Evolutionary conservation across 2,113 vertebrate species (phyloP).

Genomic region (Noturus placidus): DNA sequence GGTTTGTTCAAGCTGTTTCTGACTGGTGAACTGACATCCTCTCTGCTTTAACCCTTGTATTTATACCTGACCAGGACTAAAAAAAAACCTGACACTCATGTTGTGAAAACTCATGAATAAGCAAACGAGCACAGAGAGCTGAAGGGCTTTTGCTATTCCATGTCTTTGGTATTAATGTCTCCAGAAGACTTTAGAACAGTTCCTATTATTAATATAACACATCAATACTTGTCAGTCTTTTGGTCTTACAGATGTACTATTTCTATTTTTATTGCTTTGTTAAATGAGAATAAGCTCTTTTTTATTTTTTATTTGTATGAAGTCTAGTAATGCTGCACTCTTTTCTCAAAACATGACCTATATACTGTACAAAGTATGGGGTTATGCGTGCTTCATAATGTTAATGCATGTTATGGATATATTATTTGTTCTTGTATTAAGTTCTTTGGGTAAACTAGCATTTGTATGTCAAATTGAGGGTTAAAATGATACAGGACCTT

Average conservation of each 20-base stretch:
- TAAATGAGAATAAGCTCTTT: background rate
- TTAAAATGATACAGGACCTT: background rate
- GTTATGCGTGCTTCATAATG: no score
- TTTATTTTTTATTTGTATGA: no score
- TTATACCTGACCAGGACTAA: slow-evolving; percentile 19
- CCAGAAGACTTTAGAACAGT: background rate
- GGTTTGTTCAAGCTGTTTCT: background rate
- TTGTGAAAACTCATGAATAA: slow-evolving; percentile 14
- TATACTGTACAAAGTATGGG: no score
- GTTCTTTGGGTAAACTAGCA: background rate
- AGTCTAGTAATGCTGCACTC: no score
- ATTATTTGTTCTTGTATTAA: background rate
- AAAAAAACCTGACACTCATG: background rate
- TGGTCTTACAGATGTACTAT: background rate
- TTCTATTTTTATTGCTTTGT: background rate
- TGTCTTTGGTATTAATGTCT: background rate
- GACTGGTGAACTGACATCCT: slow-evolving; percentile 1
- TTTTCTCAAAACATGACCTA: no score
- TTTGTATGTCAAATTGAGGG: background rate
- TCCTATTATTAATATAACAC: background rate
- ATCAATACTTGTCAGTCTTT: background rate
- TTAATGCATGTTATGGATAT: background rate
- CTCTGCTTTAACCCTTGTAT: background rate
- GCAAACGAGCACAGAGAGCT: background rate
- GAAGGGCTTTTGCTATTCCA: background rate